Evolutionary conservation across 2,888 invertebrate species (phyloP).

Genomic region (Camptogramma bilineatum): DNA sequence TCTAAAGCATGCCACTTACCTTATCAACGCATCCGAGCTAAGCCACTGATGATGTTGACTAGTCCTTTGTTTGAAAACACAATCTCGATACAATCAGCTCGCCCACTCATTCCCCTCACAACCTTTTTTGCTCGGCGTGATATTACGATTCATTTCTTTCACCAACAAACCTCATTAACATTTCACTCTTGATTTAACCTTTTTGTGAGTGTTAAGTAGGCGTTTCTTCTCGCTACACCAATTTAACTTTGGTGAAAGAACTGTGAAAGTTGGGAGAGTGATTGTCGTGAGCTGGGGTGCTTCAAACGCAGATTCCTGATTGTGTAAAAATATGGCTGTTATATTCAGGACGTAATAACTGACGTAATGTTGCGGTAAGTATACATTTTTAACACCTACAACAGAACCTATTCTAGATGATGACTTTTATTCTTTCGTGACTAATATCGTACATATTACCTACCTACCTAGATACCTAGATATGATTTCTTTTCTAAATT

Average conservation of each 20-base stretch:
- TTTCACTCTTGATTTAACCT: constrained; percentile 45
- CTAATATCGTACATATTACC: too few relatives aligned
- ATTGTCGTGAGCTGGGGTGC: constrained; percentile 31
- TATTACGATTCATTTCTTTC: constrained; percentile 21
- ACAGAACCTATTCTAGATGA: too few relatives aligned
- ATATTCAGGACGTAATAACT: background rate
- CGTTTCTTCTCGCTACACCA: constrained; percentile 42
- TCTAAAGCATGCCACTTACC: too few relatives aligned
- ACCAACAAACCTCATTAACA: constrained; percentile 42
- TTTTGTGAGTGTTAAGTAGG: constrained; percentile 42
- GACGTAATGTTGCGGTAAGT: background rate
- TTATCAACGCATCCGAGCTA: too few relatives aligned
- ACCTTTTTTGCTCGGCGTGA: constrained; percentile 15
- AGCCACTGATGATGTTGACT: background rate
- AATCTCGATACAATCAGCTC: background rate
- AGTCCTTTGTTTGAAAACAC: background rate
- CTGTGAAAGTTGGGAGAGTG: constrained; percentile 31
- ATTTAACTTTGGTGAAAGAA: constrained; percentile 46
- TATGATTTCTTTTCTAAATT: too few relatives aligned
- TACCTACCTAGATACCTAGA: too few relatives aligned
- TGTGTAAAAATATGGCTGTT: background rate
- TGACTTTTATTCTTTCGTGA: too few relatives aligned
- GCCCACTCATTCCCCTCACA: background rate
- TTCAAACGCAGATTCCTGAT: constrained; percentile 15
- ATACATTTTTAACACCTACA: background rate